These are phyloP conservation scores for Larimichthys polyactis DNA, from an alignment of 2,113 vertebrate genomes.

Conservation along the genomic window DNA sequence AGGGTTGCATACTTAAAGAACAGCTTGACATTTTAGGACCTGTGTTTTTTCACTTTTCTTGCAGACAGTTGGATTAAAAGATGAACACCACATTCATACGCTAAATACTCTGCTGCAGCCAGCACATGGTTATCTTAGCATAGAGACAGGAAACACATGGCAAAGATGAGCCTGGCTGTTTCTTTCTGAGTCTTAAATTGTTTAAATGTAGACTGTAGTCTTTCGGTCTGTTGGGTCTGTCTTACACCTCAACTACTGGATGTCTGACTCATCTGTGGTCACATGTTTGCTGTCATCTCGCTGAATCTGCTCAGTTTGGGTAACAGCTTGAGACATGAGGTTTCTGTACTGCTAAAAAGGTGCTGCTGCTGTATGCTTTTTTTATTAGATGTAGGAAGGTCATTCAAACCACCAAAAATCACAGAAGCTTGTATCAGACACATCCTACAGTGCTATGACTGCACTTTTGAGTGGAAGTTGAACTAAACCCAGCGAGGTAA, in stretches of 20 bases:
- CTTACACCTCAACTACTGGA: constrained; percentile 3
- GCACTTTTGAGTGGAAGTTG: background rate
- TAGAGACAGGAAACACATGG: background rate
- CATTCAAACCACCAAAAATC: background rate
- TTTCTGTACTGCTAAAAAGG: background rate
- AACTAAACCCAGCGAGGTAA: background rate
- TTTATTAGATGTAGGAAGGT: background rate
- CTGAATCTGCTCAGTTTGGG: background rate
- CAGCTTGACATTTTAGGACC: background rate
- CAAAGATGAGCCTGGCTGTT: background rate
- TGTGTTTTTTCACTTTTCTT: background rate
- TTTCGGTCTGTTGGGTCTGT: background rate
- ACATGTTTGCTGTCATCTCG: background rate
- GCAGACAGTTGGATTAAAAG: background rate
- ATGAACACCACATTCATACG: too few relatives aligned
- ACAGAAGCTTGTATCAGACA: background rate
- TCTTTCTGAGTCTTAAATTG: background rate
- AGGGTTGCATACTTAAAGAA: background rate
- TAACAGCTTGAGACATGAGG: background rate
- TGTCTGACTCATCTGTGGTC: constrained; percentile 24
- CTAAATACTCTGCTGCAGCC: background rate
- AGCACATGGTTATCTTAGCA: background rate
- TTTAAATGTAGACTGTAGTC: background rate
- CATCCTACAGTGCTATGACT: background rate
- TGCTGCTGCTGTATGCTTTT: too few relatives aligned